phyloP scores from a whole-genome alignment of 92 coral and sea anemone genomes.

The Scolanthus callimorphus region DNA sequence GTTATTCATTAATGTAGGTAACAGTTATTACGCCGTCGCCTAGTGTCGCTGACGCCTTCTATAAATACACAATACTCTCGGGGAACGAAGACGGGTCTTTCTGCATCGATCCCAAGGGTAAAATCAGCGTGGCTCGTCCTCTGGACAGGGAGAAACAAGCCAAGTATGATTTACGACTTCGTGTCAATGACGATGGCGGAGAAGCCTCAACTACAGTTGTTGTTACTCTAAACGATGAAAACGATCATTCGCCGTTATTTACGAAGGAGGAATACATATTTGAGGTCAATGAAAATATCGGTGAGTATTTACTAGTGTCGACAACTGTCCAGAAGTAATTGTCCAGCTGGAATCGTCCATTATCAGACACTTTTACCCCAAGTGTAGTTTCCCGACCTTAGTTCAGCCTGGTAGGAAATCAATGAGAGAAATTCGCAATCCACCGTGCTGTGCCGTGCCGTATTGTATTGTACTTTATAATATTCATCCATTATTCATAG shows the following conservation, averaged over 20 bases:
- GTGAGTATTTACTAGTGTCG: constrained; percentile 21
- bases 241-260: constrained; percentile 70
- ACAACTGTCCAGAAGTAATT: no score
- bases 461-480: no score
- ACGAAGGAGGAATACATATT: constrained; percentile 37
- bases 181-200: constrained; percentile 50
- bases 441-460: no score
- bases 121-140: constrained; percentile 73
- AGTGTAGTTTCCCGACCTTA: no score
- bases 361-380: no score
- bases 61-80: constrained; percentile 48
- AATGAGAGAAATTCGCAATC: no score
- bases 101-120: constrained; percentile 64
- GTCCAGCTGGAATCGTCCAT: no score
- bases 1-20: no score
- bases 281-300: constrained; percentile 35
- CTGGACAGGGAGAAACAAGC: constrained; percentile 82
- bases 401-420: no score
- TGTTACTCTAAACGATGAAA: constrained; percentile 52
- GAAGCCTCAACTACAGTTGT: constrained; percentile 41
- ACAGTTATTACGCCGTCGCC: no score
- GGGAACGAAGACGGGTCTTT: constrained; percentile 80
- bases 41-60: constrained; percentile 12
- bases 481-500: no score
- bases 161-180: constrained; percentile 52